Conservation (phyloP, 2,797 vertebrate genomes). For the Characodon lateralis region DNA sequence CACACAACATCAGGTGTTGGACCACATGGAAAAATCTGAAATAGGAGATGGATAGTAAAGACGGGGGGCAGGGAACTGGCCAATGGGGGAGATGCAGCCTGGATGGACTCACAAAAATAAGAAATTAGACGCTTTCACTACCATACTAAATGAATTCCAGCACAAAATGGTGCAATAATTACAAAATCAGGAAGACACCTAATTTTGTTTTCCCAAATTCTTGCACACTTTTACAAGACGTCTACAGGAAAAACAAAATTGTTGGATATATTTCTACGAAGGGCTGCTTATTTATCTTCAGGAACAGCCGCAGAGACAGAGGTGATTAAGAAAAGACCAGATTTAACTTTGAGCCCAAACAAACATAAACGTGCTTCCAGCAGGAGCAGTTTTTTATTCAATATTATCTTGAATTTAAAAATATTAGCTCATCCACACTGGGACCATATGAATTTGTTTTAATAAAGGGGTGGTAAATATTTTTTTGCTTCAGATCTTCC, state of each 20-base stretch:
- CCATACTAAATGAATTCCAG: slow-evolving; percentile 44
- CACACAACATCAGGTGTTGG: slow-evolving; percentile 71
- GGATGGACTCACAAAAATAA: slow-evolving; percentile 57
- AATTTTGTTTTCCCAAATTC: slow-evolving; percentile 31
- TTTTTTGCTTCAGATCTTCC: background rate
- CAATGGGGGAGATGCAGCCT: slow-evolving; percentile 49
- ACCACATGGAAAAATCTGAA: slow-evolving; percentile 57
- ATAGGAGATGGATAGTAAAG: slow-evolving; percentile 54
- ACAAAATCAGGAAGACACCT: slow-evolving; percentile 16
- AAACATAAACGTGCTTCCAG: slow-evolving; percentile 33
- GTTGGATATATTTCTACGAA: slow-evolving; percentile 25
- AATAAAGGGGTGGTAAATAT: background rate
- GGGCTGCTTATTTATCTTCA: slow-evolving; percentile 24
- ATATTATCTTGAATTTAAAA: slow-evolving; percentile 19
- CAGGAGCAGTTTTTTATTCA: slow-evolving; percentile 9
- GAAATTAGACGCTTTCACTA: slow-evolving; percentile 30
- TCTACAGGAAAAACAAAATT: slow-evolving; percentile 43
- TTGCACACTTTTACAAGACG: slow-evolving; percentile 22
- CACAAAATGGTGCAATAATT: slow-evolving; percentile 21
- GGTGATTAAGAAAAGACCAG: slow-evolving; percentile 23
- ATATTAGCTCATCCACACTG: slow-evolving; percentile 8
- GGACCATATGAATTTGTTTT: slow-evolving; percentile 7
- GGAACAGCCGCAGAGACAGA: slow-evolving; percentile 19
- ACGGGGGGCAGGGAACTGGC: slow-evolving; percentile 13
- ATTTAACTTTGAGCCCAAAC: slow-evolving; percentile 32